Evolutionary conservation across 64 coral and sea anemone species (phyloP).

Genomic region (Catalaphyllia jardinei): DNA sequence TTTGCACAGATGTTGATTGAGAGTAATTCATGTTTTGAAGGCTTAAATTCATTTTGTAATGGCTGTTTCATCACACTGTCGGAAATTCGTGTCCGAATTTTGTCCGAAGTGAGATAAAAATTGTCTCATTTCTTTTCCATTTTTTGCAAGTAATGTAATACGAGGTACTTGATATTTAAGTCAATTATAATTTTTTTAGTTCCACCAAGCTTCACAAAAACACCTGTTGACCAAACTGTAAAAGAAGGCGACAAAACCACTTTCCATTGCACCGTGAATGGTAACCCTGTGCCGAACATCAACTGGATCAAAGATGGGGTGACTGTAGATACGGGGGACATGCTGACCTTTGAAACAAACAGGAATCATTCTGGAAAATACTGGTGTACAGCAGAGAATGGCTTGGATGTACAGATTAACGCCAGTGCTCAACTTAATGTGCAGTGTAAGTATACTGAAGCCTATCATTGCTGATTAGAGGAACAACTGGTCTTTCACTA

Average conservation of each 20-base stretch:
- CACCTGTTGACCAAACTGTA: neutral
- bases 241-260: neutral
- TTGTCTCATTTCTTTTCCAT: no score
- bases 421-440: conserved; percentile 11
- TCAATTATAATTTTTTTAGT: neutral
- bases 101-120: no score
- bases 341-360: neutral
- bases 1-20: no score
- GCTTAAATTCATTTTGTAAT: no score
- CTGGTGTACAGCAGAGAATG: neutral
- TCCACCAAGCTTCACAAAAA: neutral
- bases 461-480: no score
- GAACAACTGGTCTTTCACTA: no score
- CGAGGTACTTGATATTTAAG: neutral
- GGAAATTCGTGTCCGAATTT: no score
- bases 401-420: neutral
- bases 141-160: no score
- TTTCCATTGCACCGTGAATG: conserved; percentile 14
- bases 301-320: conserved; percentile 28
- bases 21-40: no score
- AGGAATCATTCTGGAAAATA: conserved; percentile 1
- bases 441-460: neutral
- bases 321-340: neutral
- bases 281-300: conserved; percentile 23
- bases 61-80: no score